phyloP scores from a whole-genome alignment of 2,113 vertebrate genomes.

The Ranitomeya imitator region DNA sequence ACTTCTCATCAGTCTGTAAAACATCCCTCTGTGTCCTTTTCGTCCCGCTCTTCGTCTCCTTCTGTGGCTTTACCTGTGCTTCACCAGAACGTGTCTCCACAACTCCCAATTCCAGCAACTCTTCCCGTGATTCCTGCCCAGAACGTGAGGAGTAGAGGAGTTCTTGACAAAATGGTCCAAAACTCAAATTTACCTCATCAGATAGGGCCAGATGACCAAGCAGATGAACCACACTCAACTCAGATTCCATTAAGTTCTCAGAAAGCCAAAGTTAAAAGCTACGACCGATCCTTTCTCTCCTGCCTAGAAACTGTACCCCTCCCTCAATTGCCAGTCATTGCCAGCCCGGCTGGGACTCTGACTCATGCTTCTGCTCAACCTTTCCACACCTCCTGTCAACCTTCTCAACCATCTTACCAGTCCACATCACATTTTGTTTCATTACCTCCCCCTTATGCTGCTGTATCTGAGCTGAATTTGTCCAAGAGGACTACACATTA shows the following conservation, averaged over 20 bases:
- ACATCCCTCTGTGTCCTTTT: slow-evolving; percentile 73
- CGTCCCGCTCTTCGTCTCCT: slow-evolving; percentile 71
- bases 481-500: slow-evolving; percentile 84
- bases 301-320: slow-evolving; percentile 73
- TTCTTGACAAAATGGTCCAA: slow-evolving; percentile 67
- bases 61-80: slow-evolving; percentile 65
- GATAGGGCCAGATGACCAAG: slow-evolving; percentile 69
- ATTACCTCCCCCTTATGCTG: slow-evolving; percentile 81
- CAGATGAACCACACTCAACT: slow-evolving; percentile 59
- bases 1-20: slow-evolving; percentile 61
- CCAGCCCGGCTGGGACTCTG: slow-evolving; percentile 57
- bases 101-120: slow-evolving; percentile 71
- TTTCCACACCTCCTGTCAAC: slow-evolving; percentile 68
- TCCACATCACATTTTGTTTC: slow-evolving; percentile 74
- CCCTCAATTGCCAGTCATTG: slow-evolving; percentile 62
- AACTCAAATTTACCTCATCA: slow-evolving; percentile 64
- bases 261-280: slow-evolving; percentile 64
- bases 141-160: slow-evolving; percentile 69
- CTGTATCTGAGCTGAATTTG: slow-evolving; percentile 82
- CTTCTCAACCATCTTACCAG: slow-evolving; percentile 75
- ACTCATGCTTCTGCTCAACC: slow-evolving; percentile 67
- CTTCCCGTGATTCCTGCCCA: slow-evolving; percentile 74
- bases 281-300: slow-evolving; percentile 63
- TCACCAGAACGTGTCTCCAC: slow-evolving; percentile 71
- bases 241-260: slow-evolving; percentile 64